A percentile compares a stretch with the other conserved stretches of the same genome.
Conservation (phyloP, 35 echinoderm and acorn worm genomes). For the Heliocidaris erythrogramma region DNA sequence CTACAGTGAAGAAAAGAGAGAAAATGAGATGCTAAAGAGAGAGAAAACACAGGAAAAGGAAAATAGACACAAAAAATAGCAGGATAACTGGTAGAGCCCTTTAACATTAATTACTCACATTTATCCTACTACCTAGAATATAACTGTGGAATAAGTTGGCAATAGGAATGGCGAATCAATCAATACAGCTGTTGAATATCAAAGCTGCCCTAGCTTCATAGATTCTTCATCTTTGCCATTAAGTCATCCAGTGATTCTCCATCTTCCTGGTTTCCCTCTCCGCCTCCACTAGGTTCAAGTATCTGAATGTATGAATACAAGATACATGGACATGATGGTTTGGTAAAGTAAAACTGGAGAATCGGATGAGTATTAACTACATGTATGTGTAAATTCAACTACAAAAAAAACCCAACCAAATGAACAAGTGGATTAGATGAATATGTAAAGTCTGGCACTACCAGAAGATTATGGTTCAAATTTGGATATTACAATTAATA, state of each 20-base stretch:
- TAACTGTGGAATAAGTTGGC: not conserved
- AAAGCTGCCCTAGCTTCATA: slow-evolving; percentile 43
- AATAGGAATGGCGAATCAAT: slow-evolving; percentile 10
- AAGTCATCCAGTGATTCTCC: slow-evolving; percentile 81
- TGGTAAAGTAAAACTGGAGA: too few relatives aligned
- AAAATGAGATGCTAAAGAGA: too few relatives aligned
- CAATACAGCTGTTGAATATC: not conserved
- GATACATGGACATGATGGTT: not conserved
- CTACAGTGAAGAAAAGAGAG: not conserved
- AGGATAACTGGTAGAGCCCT: too few relatives aligned
- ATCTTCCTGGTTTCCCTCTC: slow-evolving; percentile 56
- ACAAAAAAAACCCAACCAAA: too few relatives aligned
- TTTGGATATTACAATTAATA: too few relatives aligned
- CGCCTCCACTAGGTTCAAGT: slow-evolving; percentile 32
- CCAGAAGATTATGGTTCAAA: too few relatives aligned
- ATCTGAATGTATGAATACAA: not conserved
- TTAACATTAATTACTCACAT: not conserved
- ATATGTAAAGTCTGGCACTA: too few relatives aligned
- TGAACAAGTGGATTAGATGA: too few relatives aligned
- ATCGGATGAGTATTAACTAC: too few relatives aligned
- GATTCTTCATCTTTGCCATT: slow-evolving; percentile 91
- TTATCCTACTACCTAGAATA: not conserved
- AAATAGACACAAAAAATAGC: too few relatives aligned
- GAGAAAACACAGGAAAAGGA: too few relatives aligned
- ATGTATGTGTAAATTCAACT: too few relatives aligned